Evolutionary conservation across 2,113 vertebrate genomes (phyloP).

Genomic region (Lepisosteus osseus): DNA sequence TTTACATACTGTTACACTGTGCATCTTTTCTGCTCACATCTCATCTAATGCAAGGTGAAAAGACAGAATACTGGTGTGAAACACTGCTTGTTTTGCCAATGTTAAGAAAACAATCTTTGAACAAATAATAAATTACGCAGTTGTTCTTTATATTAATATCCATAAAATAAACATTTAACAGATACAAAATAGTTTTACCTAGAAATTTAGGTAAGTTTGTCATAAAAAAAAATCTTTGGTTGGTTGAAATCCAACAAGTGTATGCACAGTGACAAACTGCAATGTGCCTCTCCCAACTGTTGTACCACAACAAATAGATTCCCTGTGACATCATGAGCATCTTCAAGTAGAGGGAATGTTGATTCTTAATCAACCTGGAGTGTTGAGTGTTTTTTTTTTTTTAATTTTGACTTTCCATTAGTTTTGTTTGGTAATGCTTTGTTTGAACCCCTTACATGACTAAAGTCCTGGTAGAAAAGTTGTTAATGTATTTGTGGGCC

Average conservation of each 20-base stretch:
- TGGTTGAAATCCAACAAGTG: constrained; percentile 81
- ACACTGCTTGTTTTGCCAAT: constrained; percentile 66
- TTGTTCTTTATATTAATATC: constrained; percentile 82
- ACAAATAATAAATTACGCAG: constrained; percentile 72
- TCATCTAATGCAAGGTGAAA: constrained; percentile 60
- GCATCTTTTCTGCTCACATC: constrained; percentile 5
- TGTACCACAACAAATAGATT: constrained; percentile 91
- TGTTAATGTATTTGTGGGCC: constrained; percentile 82
- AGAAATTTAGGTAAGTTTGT: constrained; percentile 75
- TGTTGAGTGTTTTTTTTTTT: constrained; percentile 76
- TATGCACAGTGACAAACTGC: constrained; percentile 70
- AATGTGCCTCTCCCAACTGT: constrained; percentile 91
- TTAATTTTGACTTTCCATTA: constrained; percentile 14
- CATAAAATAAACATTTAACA: constrained; percentile 41
- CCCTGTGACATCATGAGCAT: constrained; percentile 62
- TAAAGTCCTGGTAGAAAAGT: constrained; percentile 85
- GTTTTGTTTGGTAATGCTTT: constrained; percentile 63
- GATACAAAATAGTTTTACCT: constrained; percentile 51
- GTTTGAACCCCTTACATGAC: constrained; percentile 77
- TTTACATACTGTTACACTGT: constrained; percentile 12
- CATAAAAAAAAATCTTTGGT: constrained; percentile 72
- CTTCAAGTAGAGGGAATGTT: constrained; percentile 68
- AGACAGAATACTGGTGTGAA: constrained; percentile 69
- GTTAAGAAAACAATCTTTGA: constrained; percentile 46
- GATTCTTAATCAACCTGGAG: constrained; percentile 61